Base-by-base conservation (phyloP, 2,888 invertebrate species). In the Exephanes ischioxanthus region DNA sequence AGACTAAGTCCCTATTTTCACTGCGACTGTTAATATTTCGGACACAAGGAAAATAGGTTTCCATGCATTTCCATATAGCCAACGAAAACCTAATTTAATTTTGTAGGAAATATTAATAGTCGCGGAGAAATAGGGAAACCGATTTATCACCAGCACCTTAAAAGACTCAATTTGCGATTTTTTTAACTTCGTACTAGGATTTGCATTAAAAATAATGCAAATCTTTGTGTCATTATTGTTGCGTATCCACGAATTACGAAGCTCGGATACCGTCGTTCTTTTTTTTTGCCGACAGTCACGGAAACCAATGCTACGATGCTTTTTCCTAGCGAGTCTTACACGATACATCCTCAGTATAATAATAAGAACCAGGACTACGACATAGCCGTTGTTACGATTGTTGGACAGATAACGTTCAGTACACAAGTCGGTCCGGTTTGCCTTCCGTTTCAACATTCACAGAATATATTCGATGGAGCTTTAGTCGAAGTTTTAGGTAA, bases 361-460 rank as follows among this genome's bases (percentile, higher is more conserved):
- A 0, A 2, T 1, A 5, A 4, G 5, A 41, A 16, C 4, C 5
- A 63, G 3, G 89, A 91, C 33, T 94, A 96, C 87, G 97, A 97
- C 89, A 94, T 96, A 37, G 95, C 95, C 0, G 80, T 97, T 0
- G 76, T 96, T 0, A 90, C 88, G 55, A 91, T 95, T 0, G 33
- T 30, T 0, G 83, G 78, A 0, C 6, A 45, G 0, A 96, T 97
- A 0, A 16, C 9, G 11, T 96, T 95, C 89, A 95, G 92, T 76
- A 91, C 94, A 0, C 91, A 92, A 61, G 96, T 97, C 1, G 95
- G 95, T 0, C 96, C 97, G 0, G 95, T 94, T 30, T 97, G 97
- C 89, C 90, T 97, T 63, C 97, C 97, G 0, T 96, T 96, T 92
- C 87, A 89, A 76, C 91, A 91, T 75, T 41, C 86, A 3, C 66